A percentile compares a stretch with the other conserved stretches of the same genome.
These are phyloP conservation scores for Caenorhabditis uteleia DNA, from an alignment of 2,888 invertebrate genomes.

Conservation along the genomic window DNA sequence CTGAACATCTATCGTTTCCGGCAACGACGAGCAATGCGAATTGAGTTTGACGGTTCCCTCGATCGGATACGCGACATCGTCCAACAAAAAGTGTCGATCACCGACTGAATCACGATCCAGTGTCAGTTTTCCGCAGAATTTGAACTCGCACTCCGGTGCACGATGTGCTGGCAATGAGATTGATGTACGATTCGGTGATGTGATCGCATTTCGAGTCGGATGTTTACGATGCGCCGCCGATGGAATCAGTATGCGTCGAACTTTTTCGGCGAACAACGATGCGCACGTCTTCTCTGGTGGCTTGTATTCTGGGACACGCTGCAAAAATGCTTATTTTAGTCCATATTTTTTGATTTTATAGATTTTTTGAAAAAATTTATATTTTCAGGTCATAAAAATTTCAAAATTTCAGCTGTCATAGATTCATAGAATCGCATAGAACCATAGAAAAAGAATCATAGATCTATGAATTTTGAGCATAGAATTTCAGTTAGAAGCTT, in stretches of 20 bases:
- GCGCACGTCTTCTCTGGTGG: conserved; percentile 42
- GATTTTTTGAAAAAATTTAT: not conserved
- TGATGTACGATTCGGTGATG: conserved; percentile 15
- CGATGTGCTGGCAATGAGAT: conserved; percentile 26
- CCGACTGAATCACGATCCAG: conserved; percentile 35
- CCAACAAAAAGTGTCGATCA: conserved; percentile 46
- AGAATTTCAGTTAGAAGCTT: too few species aligned
- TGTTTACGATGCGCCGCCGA: conserved; percentile 24
- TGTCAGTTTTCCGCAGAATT: conserved; percentile 39
- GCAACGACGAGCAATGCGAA: conserved; percentile 46
- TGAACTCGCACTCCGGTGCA: conserved; percentile 36
- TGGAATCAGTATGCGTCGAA: conserved; percentile 33
- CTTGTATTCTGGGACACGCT: conserved; percentile 35
- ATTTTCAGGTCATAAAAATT: too few species aligned
- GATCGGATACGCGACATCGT: conserved; percentile 55
- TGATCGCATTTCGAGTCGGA: conserved; percentile 11
- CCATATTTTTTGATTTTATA: not conserved
- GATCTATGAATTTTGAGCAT: too few species aligned
- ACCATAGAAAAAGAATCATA: too few species aligned
- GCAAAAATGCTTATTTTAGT: conserved; percentile 10
- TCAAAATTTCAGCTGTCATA: too few species aligned
- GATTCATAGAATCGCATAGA: too few species aligned
- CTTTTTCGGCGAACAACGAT: conserved; percentile 35
- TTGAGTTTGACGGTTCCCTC: conserved; percentile 56
- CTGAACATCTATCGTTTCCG: conserved; percentile 51